Percentiles rank a stretch among this genome's conserved stretches.
These are phyloP conservation scores for Prionace glauca DNA, from an alignment of 2,797 vertebrate species.

Conservation along the genomic window DNA sequence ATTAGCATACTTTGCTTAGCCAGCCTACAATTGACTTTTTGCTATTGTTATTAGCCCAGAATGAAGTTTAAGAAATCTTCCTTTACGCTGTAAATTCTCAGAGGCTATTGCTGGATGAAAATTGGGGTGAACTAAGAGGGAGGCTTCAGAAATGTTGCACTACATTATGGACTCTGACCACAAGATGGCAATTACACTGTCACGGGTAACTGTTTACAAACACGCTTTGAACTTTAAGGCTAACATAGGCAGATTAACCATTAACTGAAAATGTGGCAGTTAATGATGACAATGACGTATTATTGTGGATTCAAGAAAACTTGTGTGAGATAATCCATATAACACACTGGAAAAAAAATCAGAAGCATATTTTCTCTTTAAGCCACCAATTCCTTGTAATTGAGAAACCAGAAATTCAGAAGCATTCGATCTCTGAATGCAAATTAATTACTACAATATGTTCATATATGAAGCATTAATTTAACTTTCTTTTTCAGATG, in stretches of 20 bases:
- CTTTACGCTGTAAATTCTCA: neutral
- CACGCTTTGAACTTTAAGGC: neutral
- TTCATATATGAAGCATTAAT: neutral
- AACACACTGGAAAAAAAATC: neutral
- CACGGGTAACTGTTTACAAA: neutral
- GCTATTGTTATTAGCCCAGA: neutral
- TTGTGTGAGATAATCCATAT: neutral
- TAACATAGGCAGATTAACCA: neutral
- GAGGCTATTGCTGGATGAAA: neutral
- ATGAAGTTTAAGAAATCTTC: neutral
- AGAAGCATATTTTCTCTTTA: neutral
- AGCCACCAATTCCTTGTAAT: neutral
- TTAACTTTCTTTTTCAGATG: neutral
- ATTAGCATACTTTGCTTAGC: neutral
- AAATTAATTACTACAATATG: neutral
- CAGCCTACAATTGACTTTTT: neutral
- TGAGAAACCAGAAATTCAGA: neutral
- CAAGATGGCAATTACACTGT: neutral
- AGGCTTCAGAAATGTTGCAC: neutral
- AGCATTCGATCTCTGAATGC: neutral
- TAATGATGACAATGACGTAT: neutral
- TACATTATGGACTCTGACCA: neutral
- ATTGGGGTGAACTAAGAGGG: neutral
- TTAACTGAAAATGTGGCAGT: neutral
- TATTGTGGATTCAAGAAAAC: neutral